Conservation (phyloP, 2,888 invertebrate genomes). For the Spilosoma lubricipeda region DNA sequence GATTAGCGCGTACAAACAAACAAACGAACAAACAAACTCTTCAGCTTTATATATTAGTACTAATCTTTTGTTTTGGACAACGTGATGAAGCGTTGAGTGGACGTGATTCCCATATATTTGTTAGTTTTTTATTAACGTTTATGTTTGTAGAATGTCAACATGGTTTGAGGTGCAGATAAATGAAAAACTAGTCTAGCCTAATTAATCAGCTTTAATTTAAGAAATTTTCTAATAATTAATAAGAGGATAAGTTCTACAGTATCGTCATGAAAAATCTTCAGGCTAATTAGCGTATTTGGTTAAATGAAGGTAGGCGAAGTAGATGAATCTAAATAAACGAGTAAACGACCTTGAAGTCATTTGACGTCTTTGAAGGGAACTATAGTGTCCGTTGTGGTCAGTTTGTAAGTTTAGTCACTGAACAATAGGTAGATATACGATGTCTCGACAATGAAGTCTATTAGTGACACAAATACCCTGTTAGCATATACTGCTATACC, state of each 20-base stretch:
- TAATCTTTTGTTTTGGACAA: no score
- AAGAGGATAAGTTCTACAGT: background rate
- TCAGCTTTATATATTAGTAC: no score
- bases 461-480: slow-evolving; percentile 19
- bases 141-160: no score
- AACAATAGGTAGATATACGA: slow-evolving; percentile 25
- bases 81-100: no score
- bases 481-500: background rate
- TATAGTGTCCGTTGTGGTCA: slow-evolving; percentile 26
- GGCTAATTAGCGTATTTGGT: background rate
- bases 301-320: slow-evolving; percentile 11
- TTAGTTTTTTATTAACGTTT: no score
- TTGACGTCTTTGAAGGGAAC: slow-evolving; percentile 36
- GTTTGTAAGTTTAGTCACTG: slow-evolving; percentile 39
- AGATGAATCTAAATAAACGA: slow-evolving; percentile 23
- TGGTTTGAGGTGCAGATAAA: no score
- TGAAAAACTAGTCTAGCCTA: no score
- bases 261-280: background rate
- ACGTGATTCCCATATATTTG: no score
- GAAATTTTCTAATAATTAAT: no score
- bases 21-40: no score
- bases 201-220: no score
- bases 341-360: slow-evolving; percentile 31
- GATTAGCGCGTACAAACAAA: no score
- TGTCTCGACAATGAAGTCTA: slow-evolving; percentile 11